phyloP scores from a whole-genome alignment of 2,113 vertebrate genomes.

The Mixornis gularis region DNA sequence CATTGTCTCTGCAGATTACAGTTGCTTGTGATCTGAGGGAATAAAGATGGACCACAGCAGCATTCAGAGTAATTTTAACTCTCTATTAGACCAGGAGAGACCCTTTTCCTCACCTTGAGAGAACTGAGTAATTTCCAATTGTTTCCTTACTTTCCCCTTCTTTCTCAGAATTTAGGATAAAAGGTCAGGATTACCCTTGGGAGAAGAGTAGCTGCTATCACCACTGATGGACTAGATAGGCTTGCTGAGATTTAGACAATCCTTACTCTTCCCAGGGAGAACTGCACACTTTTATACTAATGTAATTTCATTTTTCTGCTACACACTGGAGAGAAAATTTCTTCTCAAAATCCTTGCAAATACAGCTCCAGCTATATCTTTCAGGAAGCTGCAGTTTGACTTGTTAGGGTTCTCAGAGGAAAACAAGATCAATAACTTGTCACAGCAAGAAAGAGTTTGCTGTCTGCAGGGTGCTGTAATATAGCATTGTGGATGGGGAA shows the following conservation, averaged over 20 bases:
- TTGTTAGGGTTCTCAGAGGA: constrained; percentile 61
- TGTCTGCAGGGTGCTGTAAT: constrained; percentile 52
- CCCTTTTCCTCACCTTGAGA: background rate
- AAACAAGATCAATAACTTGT: constrained; percentile 71
- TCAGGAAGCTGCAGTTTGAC: constrained; percentile 45
- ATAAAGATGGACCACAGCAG: background rate
- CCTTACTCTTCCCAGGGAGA: background rate
- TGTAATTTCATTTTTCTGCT: background rate
- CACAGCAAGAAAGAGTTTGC: constrained; percentile 61
- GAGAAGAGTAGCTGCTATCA: background rate
- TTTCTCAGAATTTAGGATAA: background rate
- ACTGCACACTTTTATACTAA: background rate
- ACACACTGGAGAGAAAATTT: background rate
- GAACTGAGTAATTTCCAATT: background rate
- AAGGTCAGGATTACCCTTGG: background rate
- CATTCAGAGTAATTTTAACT: background rate
- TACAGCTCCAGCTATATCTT: constrained; percentile 2
- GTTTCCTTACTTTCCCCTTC: background rate
- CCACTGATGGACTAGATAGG: background rate
- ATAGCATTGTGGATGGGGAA: background rate
- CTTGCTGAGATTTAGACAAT: background rate
- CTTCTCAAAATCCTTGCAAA: constrained; percentile 1
- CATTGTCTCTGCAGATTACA: background rate
- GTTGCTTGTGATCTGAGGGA: background rate
- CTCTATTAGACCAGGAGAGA: background rate